These are phyloP conservation scores for Dolichallabes microphthalmus DNA, from an alignment of 2,113 vertebrate species.

Conservation along the genomic window DNA sequence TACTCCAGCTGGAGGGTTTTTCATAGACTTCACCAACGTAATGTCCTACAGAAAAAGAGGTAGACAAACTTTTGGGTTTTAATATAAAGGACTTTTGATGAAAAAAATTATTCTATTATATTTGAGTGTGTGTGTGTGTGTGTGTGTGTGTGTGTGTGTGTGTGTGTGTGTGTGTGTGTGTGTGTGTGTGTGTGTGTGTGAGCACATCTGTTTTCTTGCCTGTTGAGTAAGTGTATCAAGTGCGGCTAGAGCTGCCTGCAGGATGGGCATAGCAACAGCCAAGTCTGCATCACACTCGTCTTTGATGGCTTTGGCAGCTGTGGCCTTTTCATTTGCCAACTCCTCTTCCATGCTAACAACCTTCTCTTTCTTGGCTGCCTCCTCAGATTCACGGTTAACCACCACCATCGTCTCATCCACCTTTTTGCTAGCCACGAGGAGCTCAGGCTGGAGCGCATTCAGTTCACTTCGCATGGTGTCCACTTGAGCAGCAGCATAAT, in stretches of 20 bases:
- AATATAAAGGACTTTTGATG: background rate
- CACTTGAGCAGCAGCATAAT: slow-evolving; percentile 83
- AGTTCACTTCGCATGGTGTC: slow-evolving; percentile 83
- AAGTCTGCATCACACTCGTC: slow-evolving; percentile 89
- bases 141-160: too few species aligned
- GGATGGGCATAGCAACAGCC: slow-evolving; percentile 79
- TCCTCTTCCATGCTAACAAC: slow-evolving; percentile 84
- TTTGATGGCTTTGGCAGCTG: slow-evolving; percentile 88
- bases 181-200: too few species aligned
- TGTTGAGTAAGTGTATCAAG: slow-evolving; percentile 83
- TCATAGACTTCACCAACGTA: slow-evolving; percentile 91
- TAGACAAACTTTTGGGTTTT: background rate
- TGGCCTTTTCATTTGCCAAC: slow-evolving; percentile 82
- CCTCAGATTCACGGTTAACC: slow-evolving; percentile 83
- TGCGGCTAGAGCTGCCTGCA: slow-evolving; percentile 81
- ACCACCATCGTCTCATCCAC: slow-evolving; percentile 85
- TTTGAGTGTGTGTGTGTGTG: too few species aligned
- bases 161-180: too few species aligned
- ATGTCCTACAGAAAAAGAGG: slow-evolving; percentile 76
- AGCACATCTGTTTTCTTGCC: slow-evolving; percentile 62
- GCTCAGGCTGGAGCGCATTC: slow-evolving; percentile 84
- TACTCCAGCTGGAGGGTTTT: slow-evolving; percentile 84
- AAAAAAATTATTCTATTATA: background rate
- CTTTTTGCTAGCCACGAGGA: slow-evolving; percentile 80
- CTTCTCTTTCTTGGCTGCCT: slow-evolving; percentile 85